Base-by-base conservation (phyloP, 2,888 invertebrate genomes). In the Patella caerulea region DNA sequence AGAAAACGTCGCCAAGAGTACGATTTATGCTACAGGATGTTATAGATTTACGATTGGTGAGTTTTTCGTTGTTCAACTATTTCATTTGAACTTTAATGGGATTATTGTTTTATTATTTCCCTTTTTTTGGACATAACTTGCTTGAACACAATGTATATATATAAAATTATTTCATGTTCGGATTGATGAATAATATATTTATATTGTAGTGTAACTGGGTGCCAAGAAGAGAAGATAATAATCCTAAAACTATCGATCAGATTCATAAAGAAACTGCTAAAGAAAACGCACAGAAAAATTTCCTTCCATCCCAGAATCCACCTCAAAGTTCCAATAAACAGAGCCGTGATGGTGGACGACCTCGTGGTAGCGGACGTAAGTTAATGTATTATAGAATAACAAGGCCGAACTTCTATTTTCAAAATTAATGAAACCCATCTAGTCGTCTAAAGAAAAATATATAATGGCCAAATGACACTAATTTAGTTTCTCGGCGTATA, bases 191-290 rank as follows among this genome's bases (percentile, higher is more conserved):
- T 24, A n/a, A 34, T 71, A 34, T 53, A 55, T 59, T 56, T 29
- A 59, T 78, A 9, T 82, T 85, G n/a, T 81, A 94, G 88, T 95
- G 94, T 88, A 95, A 94, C 85, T 98, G 98, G 98, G 93, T 96
- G 76, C 95, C 96, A 3, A 94, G 97, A 78, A 94, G 96, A 82
- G 96, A 95, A 81, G 97, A 97, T 86, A 94, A 95, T 69, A 96
- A 95, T 88, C 98, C 98, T 2, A 98, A 97, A 91, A 98, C 96
- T 84, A 97, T 98, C 93, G 97, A 97, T 87, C 96, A 98, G 92
- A 97, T 98, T 80, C 96, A 96, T 88, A 95, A 95, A 87, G 97
- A 98, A 91, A 95, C 96, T 15, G 77, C 75, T 1, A 75, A 79
- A 70, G 79, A 81, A 56, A 76, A 79, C 19, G 75, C 71, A 7